phyloP scores from a whole-genome alignment of 2,888 invertebrate genomes.

The Apotomis capreana region DNA sequence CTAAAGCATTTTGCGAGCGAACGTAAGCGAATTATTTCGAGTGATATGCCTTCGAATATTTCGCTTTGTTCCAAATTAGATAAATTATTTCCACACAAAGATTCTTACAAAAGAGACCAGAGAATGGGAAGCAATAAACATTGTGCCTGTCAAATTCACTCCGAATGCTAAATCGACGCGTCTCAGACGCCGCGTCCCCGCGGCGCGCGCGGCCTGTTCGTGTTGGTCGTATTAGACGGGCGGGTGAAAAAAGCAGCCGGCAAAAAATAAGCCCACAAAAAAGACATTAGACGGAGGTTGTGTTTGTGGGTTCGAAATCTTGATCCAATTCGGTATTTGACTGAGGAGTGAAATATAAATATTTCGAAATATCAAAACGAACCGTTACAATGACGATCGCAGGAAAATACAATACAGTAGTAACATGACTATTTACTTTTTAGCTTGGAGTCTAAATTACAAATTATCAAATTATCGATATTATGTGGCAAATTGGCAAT shows the following conservation, averaged over 20 bases:
- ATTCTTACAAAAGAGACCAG: constrained; percentile 66
- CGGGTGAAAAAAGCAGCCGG: constrained; percentile 42
- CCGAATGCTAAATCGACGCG: constrained; percentile 70
- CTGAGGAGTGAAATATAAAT: too few species aligned
- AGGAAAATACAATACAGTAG: too few species aligned
- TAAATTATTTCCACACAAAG: constrained; percentile 76
- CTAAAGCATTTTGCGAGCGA: constrained; percentile 44
- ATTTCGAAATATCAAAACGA: too few species aligned
- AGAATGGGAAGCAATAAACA: constrained; percentile 72
- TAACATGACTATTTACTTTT: too few species aligned
- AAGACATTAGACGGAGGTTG: too few species aligned
- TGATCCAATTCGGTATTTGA: too few species aligned
- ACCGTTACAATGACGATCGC: too few species aligned
- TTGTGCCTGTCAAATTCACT: constrained; percentile 74
- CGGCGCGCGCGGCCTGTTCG: constrained; percentile 41
- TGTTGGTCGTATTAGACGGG: constrained; percentile 40
- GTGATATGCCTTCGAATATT: constrained; percentile 58
- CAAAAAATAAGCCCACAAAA: neutral
- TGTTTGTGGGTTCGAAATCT: too few species aligned
- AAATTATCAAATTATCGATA: too few species aligned
- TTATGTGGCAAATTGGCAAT: too few species aligned
- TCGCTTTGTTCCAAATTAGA: constrained; percentile 76
- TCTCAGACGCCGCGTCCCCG: constrained; percentile 56
- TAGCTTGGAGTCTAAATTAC: too few species aligned
- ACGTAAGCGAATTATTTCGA: constrained; percentile 48